Evolutionary conservation across 2,888 invertebrate genomes (phyloP), one percentile per base, ranked within the genome.

Genomic region (Dusona sp.): DNA sequence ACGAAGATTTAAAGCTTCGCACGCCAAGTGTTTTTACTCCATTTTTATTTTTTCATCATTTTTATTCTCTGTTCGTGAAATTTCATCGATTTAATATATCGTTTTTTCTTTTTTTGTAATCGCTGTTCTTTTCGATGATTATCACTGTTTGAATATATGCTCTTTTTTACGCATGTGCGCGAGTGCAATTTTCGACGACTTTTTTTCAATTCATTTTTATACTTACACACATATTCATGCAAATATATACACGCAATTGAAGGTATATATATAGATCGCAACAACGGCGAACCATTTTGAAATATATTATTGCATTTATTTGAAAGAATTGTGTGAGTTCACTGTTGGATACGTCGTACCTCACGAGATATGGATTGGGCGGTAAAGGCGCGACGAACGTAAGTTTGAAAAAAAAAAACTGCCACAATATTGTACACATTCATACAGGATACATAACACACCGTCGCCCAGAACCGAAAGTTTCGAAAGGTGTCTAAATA

Each of bases 341-440:
- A 86, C 84, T 88, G 88, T 91, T 67, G 93, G 92, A 92, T 92
- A 93, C 93, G 93, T 93, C 92, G 91, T 90, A 87, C 82, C 82
- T 85, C 84, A 89, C 92, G 92, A 91, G 93, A 94, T 94, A 94
- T 94, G 94, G 94, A 94, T 93, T 94, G 94, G 94, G 91, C 94
- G 91, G 90, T 93, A 90, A 94, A 94, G 92, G 92, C 93, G 92
- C 94, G 93, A 88, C 92, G 93, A 93, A 93, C 94, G 94, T 94
- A 94, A 94, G 94, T 94, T 86, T 74, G 29, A 84, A 83, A 75
- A 22, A 22, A 8, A 64, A 72, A 75, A 75, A 70, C 48, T 36
- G 33, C 57, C 70, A 36, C 9, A 57, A 42, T 61, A 61, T 51
- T 48, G 4, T 33, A 22, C 51, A 64, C 75, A 51, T 42, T 19